Evolutionary conservation across 2,113 vertebrate genomes (phyloP).

Genomic region (Cricetomys ansorgei): DNA sequence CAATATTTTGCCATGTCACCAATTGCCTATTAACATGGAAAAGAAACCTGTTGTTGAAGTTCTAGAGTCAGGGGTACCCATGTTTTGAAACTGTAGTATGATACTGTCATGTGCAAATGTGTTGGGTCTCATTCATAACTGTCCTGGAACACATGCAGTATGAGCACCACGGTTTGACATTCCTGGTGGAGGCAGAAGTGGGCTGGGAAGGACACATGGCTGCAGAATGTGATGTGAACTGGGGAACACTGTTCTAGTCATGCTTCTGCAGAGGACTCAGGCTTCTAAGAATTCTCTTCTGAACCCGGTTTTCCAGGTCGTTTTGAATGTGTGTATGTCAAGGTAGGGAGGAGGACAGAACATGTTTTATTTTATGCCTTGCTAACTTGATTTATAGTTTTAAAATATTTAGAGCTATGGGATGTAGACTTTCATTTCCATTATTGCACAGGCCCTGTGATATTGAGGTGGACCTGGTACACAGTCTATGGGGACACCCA

Average conservation of each 20-base stretch:
- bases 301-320: conserved; percentile 49
- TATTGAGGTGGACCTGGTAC: background rate
- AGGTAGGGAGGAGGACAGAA: conserved; percentile 37
- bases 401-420: conserved; percentile 54
- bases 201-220: background rate
- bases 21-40: background rate
- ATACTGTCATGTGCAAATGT: no score
- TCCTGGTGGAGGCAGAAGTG: background rate
- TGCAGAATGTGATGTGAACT: background rate
- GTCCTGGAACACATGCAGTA: background rate
- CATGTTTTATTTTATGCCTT: conserved; percentile 42
- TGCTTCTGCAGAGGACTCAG: background rate
- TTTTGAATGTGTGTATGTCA: conserved; percentile 57
- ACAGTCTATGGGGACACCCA: background rate
- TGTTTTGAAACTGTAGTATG: background rate
- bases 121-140: background rate
- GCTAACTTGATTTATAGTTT: conserved; percentile 42
- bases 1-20: background rate
- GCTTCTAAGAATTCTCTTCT: conserved; percentile 60
- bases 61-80: background rate
- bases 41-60: background rate
- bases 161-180: no score
- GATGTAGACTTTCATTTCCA: conserved; percentile 1
- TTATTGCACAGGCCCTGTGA: conserved; percentile 26
- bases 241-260: background rate